Evolutionary conservation across 2,797 vertebrate genomes (phyloP).

Genomic region (Discoglossus pictus): DNA sequence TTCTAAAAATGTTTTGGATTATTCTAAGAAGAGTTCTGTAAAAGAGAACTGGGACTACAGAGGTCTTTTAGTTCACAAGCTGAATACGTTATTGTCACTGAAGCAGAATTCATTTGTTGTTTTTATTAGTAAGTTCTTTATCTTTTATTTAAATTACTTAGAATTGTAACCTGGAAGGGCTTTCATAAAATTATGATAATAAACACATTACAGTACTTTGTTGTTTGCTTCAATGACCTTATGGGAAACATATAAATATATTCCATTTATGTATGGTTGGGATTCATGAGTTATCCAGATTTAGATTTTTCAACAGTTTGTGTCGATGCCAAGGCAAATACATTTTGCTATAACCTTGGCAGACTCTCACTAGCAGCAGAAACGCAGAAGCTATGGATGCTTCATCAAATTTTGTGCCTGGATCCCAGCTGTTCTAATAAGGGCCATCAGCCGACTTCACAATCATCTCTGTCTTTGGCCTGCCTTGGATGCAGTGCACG

Average conservation of each 20-base stretch:
- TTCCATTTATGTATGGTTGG: conserved; percentile 17
- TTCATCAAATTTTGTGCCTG: conserved; percentile 36
- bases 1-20: too few species aligned
- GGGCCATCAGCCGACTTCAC: conserved; percentile 37
- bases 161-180: neutral
- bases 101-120: too few species aligned
- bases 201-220: neutral
- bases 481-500: conserved; percentile 34
- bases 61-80: too few species aligned
- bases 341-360: conserved; percentile 36
- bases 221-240: neutral
- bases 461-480: conserved; percentile 45
- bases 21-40: too few species aligned
- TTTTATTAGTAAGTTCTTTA: too few species aligned
- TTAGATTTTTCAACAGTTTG: conserved; percentile 15
- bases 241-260: neutral
- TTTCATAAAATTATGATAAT: neutral
- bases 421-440: conserved; percentile 48
- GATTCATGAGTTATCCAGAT: conserved; percentile 7
- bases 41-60: too few species aligned
- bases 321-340: conserved; percentile 29
- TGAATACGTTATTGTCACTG: too few species aligned
- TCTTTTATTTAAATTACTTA: too few species aligned
- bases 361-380: conserved; percentile 25
- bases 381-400: conserved; percentile 26